These are phyloP conservation scores for Synchiropus splendidus DNA, from an alignment of 2,113 vertebrate species.

Conservation along the genomic window DNA sequence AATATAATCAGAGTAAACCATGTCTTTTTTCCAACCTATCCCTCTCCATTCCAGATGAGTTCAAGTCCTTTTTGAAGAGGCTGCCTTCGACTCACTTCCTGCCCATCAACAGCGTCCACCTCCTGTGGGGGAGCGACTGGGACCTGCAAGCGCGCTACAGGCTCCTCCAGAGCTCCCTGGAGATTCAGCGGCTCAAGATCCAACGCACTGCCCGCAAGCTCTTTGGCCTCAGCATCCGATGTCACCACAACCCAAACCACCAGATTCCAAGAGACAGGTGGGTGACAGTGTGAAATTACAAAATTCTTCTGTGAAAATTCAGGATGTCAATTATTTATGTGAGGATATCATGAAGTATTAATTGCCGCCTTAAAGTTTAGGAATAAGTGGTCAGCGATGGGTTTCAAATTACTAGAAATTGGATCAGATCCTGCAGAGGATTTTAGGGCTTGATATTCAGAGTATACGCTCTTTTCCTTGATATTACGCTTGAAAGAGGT, in stretches of 20 bases:
- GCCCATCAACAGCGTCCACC: conserved; percentile 92
- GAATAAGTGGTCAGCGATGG: too few species aligned
- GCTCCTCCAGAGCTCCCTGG: conserved; percentile 86
- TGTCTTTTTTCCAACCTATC: not conserved
- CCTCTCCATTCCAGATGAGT: conserved; percentile 74
- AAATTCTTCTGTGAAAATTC: not conserved
- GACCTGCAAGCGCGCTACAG: conserved; percentile 96
- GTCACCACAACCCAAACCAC: conserved; percentile 96
- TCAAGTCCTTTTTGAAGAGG: conserved; percentile 96
- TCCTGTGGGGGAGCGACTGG: conserved; percentile 98
- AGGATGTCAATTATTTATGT: too few species aligned
- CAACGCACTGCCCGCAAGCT: conserved; percentile 94
- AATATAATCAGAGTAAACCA: too few species aligned
- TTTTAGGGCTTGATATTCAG: too few species aligned
- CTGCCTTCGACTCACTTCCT: conserved; percentile 95
- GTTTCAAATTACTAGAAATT: too few species aligned
- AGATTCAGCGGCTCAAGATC: conserved; percentile 88
- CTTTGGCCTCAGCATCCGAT: conserved; percentile 93
- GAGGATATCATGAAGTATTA: too few species aligned
- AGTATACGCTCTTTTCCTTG: too few species aligned
- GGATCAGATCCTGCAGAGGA: too few species aligned
- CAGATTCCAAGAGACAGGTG: conserved; percentile 98
- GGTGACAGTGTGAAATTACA: conserved; percentile 27
- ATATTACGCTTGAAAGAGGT: too few species aligned
- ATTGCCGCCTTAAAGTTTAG: too few species aligned